These are phyloP conservation scores for Denticeps clupeoides DNA, from an alignment of 2,797 vertebrate species.

Conservation along the genomic window DNA sequence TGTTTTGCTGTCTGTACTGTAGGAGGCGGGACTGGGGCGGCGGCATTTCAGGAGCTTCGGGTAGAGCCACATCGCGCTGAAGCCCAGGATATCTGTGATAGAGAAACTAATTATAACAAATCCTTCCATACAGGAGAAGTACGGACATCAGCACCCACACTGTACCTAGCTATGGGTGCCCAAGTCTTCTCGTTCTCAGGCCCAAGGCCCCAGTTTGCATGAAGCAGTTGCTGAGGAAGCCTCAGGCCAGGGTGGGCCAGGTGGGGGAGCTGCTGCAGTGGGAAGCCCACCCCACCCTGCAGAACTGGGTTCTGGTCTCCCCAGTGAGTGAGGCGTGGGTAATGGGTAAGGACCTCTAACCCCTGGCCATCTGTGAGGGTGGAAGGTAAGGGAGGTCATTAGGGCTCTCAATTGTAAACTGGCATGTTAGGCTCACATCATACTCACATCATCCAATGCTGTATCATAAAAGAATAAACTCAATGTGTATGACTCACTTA, in stretches of 20 bases:
- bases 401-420: too few relatives aligned
- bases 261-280: slow-evolving; percentile 79
- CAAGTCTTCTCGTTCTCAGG: slow-evolving; percentile 75
- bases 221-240: slow-evolving; percentile 78
- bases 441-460: too few relatives aligned
- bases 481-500: not conserved
- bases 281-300: slow-evolving; percentile 73
- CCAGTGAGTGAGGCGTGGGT: slow-evolving; percentile 86
- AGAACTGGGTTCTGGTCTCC: slow-evolving; percentile 80
- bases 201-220: slow-evolving; percentile 78
- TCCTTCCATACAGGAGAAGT: not conserved
- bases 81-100: slow-evolving; percentile 80
- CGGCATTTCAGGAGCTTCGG: slow-evolving; percentile 83
- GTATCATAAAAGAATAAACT: too few relatives aligned
- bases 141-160: not conserved
- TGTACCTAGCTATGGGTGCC: slow-evolving; percentile 68
- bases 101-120: not conserved
- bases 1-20: slow-evolving; percentile 83
- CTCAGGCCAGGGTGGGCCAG: slow-evolving; percentile 78
- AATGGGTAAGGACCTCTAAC: slow-evolving; percentile 83
- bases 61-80: slow-evolving; percentile 77
- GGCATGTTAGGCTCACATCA: too few relatives aligned
- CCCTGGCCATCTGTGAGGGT: slow-evolving; percentile 72
- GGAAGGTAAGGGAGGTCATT: not conserved
- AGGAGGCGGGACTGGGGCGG: slow-evolving; percentile 95